Evolutionary conservation across 1,140 invertebrate species (phyloP), one percentile per base, ranked within the genome.

Genomic region (Patella vulgata): DNA sequence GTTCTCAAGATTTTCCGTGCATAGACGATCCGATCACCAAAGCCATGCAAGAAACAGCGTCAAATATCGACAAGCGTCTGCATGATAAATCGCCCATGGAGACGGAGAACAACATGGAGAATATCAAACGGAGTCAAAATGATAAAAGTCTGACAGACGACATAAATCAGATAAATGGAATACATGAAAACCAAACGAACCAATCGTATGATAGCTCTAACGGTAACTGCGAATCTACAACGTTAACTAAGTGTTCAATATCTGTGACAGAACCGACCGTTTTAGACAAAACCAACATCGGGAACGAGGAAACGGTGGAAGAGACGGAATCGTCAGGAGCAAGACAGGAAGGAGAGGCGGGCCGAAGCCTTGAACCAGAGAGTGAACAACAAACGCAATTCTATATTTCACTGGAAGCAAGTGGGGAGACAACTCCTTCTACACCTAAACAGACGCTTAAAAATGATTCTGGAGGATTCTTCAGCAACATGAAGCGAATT

Each of bases 401-500:
- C 55, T 55, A 72, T 59, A 48, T 80, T 31, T 78, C 78, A 21
- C 50, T 80, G 11, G 78, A 78, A 17, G 56, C 69, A 2, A 66
- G 31, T 30, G 59, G 27, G 11, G 58, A 64, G 33, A 36, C 11
- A 6, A 27, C 42, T 23, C 48, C 42, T 23, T n/a, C 14, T 12
- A 53, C 9, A 9, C 8, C n/a, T 5, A 23, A 14, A 23, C 44
- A 14, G 1, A 14, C 42, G 17, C 2, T 44, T 21, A 52, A 63
- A 30, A 59, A 39, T 33, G 59, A 50, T 36, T 36, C 33, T 8
- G 33, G 33, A 36, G 66, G 71, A 11, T 71, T 79, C 42, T 77
- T 79, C 58, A 63, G 70, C n/a, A 76, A 66, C 46, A 74, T 79
- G 63, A 75, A 73, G 56, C 60, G 68, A 27, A 51, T 78, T 25